phyloP scores from a whole-genome alignment of 2,113 vertebrate genomes.

The Galbula dea region DNA sequence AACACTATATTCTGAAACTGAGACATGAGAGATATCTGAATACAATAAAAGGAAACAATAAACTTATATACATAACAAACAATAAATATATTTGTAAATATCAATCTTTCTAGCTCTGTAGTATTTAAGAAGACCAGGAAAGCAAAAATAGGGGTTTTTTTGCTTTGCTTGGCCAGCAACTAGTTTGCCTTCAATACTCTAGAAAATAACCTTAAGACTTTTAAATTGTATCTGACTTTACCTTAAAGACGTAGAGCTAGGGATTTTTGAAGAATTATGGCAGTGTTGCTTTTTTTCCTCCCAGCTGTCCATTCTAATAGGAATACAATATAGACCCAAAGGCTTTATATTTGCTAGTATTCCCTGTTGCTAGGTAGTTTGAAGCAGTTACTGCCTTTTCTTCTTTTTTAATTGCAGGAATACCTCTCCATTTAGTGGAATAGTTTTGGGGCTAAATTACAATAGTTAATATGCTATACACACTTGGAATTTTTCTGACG shows the following conservation, averaged over 20 bases:
- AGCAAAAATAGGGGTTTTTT: background rate
- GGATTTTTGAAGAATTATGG: background rate
- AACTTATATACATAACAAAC: too few species aligned
- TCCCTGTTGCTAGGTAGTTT: background rate
- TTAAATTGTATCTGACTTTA: too few species aligned
- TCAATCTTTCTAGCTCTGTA: background rate
- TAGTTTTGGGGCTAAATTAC: constrained; percentile 23
- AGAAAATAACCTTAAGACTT: background rate
- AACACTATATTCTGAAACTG: too few species aligned
- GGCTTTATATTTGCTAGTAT: background rate
- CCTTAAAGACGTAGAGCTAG: background rate
- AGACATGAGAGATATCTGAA: too few species aligned
- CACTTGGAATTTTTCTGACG: background rate
- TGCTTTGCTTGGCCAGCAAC: background rate
- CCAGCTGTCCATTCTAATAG: background rate
- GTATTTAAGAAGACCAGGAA: background rate
- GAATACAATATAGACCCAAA: background rate
- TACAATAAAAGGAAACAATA: too few species aligned
- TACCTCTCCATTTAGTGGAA: background rate
- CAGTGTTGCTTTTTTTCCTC: background rate
- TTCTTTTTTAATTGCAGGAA: background rate
- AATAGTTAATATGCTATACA: background rate
- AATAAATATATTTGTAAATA: too few species aligned
- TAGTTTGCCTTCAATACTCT: background rate
- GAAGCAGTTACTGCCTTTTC: background rate